These are phyloP conservation scores for Atherinomorus stipes DNA, from an alignment of 2,113 vertebrate species.

Conservation along the genomic window DNA sequence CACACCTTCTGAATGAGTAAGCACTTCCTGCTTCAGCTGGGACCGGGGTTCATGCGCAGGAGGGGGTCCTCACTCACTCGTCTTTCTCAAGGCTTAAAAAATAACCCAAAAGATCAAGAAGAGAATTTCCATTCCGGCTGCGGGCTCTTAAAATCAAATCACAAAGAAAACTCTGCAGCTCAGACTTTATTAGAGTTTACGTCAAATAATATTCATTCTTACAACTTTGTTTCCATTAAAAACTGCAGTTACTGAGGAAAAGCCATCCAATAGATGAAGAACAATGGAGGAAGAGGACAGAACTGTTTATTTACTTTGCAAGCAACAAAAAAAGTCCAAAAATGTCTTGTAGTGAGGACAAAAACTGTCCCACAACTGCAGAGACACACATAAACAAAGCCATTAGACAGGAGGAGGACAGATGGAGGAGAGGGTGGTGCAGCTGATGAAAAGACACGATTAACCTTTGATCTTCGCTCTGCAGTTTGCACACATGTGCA, in stretches of 20 bases:
- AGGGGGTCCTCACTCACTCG: not conserved
- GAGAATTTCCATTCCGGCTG: conserved; percentile 34
- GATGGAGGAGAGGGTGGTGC: conserved; percentile 72
- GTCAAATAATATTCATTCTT: conserved; percentile 60
- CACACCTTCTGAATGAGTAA: conserved; percentile 61
- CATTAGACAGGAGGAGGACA: conserved; percentile 68
- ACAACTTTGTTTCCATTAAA: conserved; percentile 59
- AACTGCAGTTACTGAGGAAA: conserved; percentile 25
- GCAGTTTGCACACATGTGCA: conserved; percentile 14
- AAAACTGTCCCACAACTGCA: conserved; percentile 27
- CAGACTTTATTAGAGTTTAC: conserved; percentile 46
- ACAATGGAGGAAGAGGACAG: conserved; percentile 53
- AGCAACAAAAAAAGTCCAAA: conserved; percentile 19
- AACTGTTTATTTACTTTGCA: conserved; percentile 60
- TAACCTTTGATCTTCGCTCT: conserved; percentile 77
- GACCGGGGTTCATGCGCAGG: conserved; percentile 32
- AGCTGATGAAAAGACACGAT: conserved; percentile 80
- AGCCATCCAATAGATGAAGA: conserved; percentile 24
- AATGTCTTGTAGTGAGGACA: conserved; percentile 18
- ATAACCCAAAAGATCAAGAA: not conserved
- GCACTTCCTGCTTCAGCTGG: conserved; percentile 58
- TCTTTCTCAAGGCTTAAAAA: conserved; percentile 19
- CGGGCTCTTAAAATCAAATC: conserved; percentile 56
- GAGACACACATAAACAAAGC: conserved; percentile 45
- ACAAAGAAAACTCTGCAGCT: conserved; percentile 35